Percentiles rank a stretch among this genome's conserved stretches.
Evolutionary conservation across 2,113 vertebrate genomes (phyloP).

Genomic region (Eurypyga helias): DNA sequence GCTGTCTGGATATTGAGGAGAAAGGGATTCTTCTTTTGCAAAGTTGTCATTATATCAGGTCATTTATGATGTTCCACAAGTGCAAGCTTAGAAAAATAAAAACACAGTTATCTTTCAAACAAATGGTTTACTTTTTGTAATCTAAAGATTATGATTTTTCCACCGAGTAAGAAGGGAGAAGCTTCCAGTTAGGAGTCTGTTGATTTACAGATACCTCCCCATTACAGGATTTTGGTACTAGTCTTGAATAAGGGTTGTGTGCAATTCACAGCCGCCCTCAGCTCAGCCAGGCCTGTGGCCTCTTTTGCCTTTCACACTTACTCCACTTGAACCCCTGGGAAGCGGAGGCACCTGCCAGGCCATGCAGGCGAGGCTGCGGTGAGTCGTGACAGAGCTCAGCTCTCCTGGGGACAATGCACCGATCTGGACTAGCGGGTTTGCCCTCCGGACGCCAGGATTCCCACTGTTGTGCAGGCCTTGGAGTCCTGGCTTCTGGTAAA

Average conservation of each 20-base stretch:
- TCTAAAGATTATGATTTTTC: neutral
- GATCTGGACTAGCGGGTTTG: neutral
- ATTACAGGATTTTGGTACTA: neutral
- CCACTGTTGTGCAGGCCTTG: neutral
- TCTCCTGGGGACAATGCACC: fast-evolving
- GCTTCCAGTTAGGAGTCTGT: neutral
- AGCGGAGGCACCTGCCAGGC: neutral
- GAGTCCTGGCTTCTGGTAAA: neutral
- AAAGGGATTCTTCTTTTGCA: conserved; percentile 67
- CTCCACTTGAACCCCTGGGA: neutral
- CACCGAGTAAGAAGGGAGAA: neutral
- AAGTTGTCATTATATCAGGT: conserved; percentile 74
- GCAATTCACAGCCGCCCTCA: neutral
- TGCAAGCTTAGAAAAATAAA: conserved; percentile 76
- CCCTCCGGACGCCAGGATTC: neutral
- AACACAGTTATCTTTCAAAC: conserved; percentile 72
- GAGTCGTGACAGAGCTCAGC: neutral
- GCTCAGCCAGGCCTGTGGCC: neutral
- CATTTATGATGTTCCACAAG: conserved; percentile 77
- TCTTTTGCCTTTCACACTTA: neutral
- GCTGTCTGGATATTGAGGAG: conserved; percentile 58
- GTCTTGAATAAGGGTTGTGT: neutral
- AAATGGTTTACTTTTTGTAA: neutral
- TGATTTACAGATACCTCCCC: neutral
- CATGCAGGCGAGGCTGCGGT: fast-evolving